Base-by-base conservation (phyloP, 1,140 invertebrate genomes). In the Sitodiplosis mosellana region DNA sequence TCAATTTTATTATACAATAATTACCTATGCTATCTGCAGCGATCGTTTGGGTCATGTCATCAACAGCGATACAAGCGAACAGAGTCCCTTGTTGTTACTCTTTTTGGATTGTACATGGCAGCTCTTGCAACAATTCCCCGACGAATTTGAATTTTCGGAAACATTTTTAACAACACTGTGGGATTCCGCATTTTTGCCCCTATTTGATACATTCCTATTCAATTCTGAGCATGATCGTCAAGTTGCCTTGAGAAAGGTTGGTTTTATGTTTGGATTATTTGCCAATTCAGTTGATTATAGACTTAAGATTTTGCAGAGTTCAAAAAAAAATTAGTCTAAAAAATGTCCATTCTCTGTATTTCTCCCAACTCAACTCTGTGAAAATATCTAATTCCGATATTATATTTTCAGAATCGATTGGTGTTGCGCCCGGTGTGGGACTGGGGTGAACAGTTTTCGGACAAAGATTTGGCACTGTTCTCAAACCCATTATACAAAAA, bases 101-200 rank as follows among this genome's bases (percentile, higher is more conserved):
- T 95, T 88, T 64, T 71, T 97, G 51, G 92, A 97, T 63, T 91
- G 88, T 66, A 81, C 87, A 43, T 93, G 87, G 85, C 92, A 96
- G 69, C 66, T 96, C 33, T 65, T 80, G 49, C 77, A 81, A 56
- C 90, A 95, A 68, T 90, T 83, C 66, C 88, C 88, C 10, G 69
- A 78, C 1, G 73, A 80, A 47, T 94, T 96, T 65, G 85, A 93
- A 67, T 92, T 92, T 67, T 86, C 86, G 5, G 87, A 94, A 67
- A 88, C 83, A 0, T 93, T 92, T 66, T 73, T 97, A 38, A 89
- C 85, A 6, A 82, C 84, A 1, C 59, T 95, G 3, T 94, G 89
- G 87, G 91, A 97, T 66, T 76, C 80, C 15, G 74, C 77, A 37
- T 82, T 87, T 55, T 74, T 89, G 54, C 84, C 87, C 22, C 71